Evolutionary conservation across 2,113 vertebrate species (phyloP), one percentile per base, ranked within the genome.

Genomic region (Laterallus jamaicensis): DNA sequence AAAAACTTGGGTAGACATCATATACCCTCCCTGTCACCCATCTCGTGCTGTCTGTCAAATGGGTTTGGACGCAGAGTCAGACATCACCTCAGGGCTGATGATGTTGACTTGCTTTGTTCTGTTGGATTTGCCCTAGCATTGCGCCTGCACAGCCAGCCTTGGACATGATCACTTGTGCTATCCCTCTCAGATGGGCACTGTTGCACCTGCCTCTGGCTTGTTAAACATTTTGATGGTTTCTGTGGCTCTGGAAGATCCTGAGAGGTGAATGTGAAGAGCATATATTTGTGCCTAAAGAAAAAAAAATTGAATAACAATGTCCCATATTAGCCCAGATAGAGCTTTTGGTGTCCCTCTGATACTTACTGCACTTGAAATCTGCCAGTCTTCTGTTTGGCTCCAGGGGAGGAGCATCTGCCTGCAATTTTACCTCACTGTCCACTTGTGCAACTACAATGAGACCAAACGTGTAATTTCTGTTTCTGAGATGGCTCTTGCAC

Each of bases 341-440:
- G 25, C 28, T 66, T 77, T 42, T 49, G 80, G 60, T 74, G 40
- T 74, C 55, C 29, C 47, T 35, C 31, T 63, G 0, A 12, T 67
- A 12, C 31, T 56, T 60, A 25, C 15, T 52, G 21, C 15, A 4
- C 42, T 73, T 69, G 28, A 39, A 56, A 88, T 66, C 20, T 76
- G 63, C 31, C 32, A 14, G 49, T 29, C 50, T 59, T 82, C 66
- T 35, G 29, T 60, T 74, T 1, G 1, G 9, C 35, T 88, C 83
- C 62, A 29, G 12, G 8, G 71, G 71, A 62, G 35, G 32, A 73
- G 31, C 29, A 14, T 37, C 50, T 29, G 6, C 52, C 35, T 29
- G 1, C 47, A 37, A 2, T 37, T 42, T 44, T 50, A 42, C 37
- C 29, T 82, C 2, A 0, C 50, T 4, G 3, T 68, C 50, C 21